Base-by-base conservation (phyloP, 2,113 vertebrate species). In the Eidolon helvum region DNA sequence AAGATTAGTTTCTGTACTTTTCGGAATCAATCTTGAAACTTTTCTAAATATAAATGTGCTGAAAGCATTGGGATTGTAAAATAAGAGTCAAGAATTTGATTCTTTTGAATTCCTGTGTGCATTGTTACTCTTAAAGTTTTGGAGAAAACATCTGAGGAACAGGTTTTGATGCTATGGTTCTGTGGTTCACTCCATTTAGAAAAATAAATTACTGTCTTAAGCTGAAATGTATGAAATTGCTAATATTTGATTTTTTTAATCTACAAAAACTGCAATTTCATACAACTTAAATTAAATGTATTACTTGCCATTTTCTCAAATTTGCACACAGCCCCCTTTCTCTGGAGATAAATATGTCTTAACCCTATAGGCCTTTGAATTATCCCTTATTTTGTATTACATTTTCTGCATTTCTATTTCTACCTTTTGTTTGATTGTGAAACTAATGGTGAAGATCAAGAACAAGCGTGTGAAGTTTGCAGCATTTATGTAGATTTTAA, bases 211-310 rank as follows among this genome's bases (percentile, higher is more conserved):
- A 48, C 50, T 91, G 4, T 69, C 21, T 91, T 89, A 77, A 30
- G 48, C 75, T 92, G 66, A 93, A 90, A 57, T 72, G 10, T 71
- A 38, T 87, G n/a, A 87, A 82, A 78, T 78, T 90, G 61, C 9
- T 61, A 55, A n/a, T 90, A 50, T 68, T 93, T 91, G 53, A 84
- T 87, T 77, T 95, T 90, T 94, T 72, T 71, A 33, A 33, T 11
- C 4, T 57, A 30, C 11, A 14, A 80, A 92, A 93, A 24, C 30
- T 87, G 3, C 16, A 72, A 19, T 87, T 89, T 78, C 2, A 45
- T 91, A 28, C 1, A 84, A 14, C 28, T 74, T 59, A 91, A 43
- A 57, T 61, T 74, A 75, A 45, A 55, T 92, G 2, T 55, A 40
- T 77, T 90, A 22, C 38, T 66, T 87, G 69, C 6, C 5, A 43